A percentile compares a stretch with the other conserved stretches of the same genome.
phyloP scores from a whole-genome alignment of 2,797 vertebrate genomes.

The Hypotaenidia okinawae region DNA sequence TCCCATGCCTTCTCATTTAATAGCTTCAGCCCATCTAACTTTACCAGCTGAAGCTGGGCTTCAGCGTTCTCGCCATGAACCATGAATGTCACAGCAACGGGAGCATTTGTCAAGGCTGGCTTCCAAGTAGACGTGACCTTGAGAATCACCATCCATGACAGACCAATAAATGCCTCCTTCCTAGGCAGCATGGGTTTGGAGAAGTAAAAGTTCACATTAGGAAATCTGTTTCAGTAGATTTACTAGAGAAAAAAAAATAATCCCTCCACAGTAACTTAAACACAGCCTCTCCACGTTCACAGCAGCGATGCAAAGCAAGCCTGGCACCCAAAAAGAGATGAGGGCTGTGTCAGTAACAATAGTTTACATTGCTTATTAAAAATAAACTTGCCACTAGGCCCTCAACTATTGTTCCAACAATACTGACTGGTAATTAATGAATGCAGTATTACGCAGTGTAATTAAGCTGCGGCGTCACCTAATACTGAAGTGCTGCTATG shows the following conservation, averaged over 20 bases:
- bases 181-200: background rate
- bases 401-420: background rate
- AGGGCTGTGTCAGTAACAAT: background rate
- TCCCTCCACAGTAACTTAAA: background rate
- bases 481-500: background rate
- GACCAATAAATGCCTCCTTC: background rate
- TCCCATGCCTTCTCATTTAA: background rate
- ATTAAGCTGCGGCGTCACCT: background rate
- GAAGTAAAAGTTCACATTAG: background rate
- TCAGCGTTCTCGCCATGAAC: background rate
- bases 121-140: conserved; percentile 33
- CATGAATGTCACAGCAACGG: background rate
- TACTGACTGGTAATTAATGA: background rate
- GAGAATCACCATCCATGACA: background rate
- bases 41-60: background rate
- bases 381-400: background rate
- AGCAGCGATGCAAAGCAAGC: background rate
- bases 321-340: background rate
- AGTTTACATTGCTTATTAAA: background rate
- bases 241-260: background rate
- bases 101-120: background rate
- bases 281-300: background rate
- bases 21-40: background rate
- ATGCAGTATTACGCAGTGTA: background rate
- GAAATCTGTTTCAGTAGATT: background rate